phyloP scores from a whole-genome alignment of 2,113 vertebrate species.

The Vulpes vulpes region DNA sequence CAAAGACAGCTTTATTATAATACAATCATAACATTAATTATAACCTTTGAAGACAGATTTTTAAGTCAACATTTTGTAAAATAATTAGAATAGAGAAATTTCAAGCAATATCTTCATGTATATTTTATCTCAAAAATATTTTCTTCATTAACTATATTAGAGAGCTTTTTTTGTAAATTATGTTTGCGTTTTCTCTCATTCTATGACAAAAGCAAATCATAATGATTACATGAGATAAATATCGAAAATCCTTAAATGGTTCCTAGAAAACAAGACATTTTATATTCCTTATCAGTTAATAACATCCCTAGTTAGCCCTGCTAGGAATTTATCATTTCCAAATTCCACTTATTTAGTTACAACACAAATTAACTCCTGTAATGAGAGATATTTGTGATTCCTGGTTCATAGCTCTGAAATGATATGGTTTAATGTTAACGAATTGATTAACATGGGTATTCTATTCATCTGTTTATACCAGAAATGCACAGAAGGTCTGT shows the following conservation, averaged over 20 bases:
- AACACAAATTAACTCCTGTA: conserved; percentile 52
- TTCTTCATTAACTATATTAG: not conserved
- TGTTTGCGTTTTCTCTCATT: not conserved
- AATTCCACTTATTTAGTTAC: conserved; percentile 53
- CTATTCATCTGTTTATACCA: conserved; percentile 12
- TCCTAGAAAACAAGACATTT: conserved; percentile 41
- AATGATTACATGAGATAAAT: conserved; percentile 33
- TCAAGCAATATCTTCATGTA: not conserved
- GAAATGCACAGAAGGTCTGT: not conserved
- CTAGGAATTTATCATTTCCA: conserved; percentile 38
- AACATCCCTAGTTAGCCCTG: not conserved
- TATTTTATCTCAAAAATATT: conserved; percentile 29
- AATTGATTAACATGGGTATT: conserved; percentile 10
- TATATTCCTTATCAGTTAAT: conserved; percentile 51
- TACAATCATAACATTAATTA: not conserved
- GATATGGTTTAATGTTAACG: conserved; percentile 4
- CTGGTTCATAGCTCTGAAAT: conserved; percentile 46
- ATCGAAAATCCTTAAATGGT: not conserved
- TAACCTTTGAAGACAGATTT: not conserved
- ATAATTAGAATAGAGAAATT: not conserved
- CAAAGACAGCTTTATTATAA: conserved; percentile 20
- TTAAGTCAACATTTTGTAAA: conserved; percentile 39
- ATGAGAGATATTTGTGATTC: conserved; percentile 15
- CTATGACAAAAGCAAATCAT: not conserved
- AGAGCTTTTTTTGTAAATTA: conserved; percentile 45